Evolutionary conservation across 2,888 invertebrate species (phyloP), one percentile per base, ranked within the genome.

Genomic region (Oxyscelio sp.): DNA sequence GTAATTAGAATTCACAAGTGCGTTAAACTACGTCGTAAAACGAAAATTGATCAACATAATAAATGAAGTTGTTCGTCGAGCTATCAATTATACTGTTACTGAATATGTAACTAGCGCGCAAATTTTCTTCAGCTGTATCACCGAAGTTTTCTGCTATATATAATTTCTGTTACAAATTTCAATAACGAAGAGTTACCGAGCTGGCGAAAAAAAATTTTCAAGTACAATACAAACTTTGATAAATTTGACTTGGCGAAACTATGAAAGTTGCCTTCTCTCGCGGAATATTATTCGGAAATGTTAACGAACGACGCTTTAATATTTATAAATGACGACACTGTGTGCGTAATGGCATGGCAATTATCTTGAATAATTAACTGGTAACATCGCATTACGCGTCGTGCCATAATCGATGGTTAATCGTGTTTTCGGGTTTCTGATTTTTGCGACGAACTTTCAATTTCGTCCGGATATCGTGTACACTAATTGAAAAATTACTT

Each of bases 161-260:
- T 79, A 79, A 83, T 83, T 83, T 74, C 78, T 59, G 83, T 73
- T 79, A 79, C 73, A 79, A 78, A 79, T 83, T 79, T 78, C 78
- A 79, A 83, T 83, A 79, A 83, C 68, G 83, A 79, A 73, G 78
- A 78, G 75, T 75, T 79, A 80, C 71, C 61, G 56, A 48, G 71
- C 34, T 58, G 63, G 45, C n/a, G 52, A 54, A 50, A 54, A 66
- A 84, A 75, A 79, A 74, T 63, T 70, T 65, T 83, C 74, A 84
- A 84, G 75, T 80, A 84, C 75, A 84, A 84, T 75, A 71, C 80
- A 84, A 84, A 75, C 75, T 80, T 84, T 84, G 84, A 84, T 84
- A 84, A 80, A 84, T 84, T 84, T 84, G 79, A 84, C 80, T 84
- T 84, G 45, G 71, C 65, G 66, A 79, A 70, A 79, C 75, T 74